Evolutionary conservation across 53 echinoderm and acorn worm species (phyloP).

Genomic region (Stichopus horrens): DNA sequence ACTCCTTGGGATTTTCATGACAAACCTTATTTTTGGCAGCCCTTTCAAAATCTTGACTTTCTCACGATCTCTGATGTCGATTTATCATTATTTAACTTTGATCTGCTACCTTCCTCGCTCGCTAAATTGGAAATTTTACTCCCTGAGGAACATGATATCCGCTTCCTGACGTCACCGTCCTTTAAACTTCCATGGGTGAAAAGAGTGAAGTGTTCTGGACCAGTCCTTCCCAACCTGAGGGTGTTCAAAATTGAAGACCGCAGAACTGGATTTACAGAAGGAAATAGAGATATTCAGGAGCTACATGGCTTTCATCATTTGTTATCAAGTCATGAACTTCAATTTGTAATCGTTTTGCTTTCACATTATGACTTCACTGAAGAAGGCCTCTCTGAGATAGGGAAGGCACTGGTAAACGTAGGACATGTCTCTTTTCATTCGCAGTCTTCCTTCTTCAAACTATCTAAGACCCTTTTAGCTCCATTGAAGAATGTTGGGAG

Average conservation of each 20-base stretch:
- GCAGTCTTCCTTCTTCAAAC: not conserved
- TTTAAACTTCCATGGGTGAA: not conserved
- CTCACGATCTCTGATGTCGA: conserved; percentile 6
- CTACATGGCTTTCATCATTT: conserved; percentile 7
- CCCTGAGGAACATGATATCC: not conserved
- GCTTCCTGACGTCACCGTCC: not conserved
- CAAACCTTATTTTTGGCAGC: not conserved
- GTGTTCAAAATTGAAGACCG: conserved; percentile 16
- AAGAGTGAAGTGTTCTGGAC: not conserved
- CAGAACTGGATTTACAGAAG: not conserved
- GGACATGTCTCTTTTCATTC: conserved; percentile 9
- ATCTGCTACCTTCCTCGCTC: conserved; percentile 13
- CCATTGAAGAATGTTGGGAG: not conserved
- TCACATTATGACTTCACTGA: conserved; percentile 8
- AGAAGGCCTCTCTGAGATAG: not conserved
- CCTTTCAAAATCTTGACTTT: not conserved
- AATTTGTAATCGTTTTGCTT: not conserved
- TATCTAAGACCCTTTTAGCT: conserved; percentile 6
- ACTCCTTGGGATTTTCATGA: not conserved
- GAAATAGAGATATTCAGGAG: conserved; percentile 9
- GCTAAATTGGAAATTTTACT: not conserved
- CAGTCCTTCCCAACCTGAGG: conserved; percentile 15
- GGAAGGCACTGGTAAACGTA: conserved; percentile 1
- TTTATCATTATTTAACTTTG: conserved; percentile 19
- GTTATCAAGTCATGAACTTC: conserved; percentile 3